phyloP scores from a whole-genome alignment of 2,113 vertebrate species.

The Benitochromis conjunctus region DNA sequence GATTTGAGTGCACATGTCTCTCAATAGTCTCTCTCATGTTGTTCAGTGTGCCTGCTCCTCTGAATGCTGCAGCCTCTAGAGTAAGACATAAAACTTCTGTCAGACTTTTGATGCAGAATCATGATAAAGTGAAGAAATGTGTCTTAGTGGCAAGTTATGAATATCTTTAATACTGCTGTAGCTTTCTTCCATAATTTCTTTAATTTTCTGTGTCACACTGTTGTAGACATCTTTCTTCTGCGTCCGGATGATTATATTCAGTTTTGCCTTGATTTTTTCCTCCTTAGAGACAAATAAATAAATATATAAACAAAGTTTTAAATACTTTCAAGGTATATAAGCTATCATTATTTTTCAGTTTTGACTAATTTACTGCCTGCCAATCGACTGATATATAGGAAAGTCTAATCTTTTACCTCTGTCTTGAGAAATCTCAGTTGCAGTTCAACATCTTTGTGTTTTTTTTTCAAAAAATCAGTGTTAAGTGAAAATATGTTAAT shows the following conservation, averaged over 20 bases:
- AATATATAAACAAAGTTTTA: background rate
- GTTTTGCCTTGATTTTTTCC: background rate
- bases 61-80: background rate
- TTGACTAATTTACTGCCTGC: background rate
- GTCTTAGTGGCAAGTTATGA: background rate
- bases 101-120: background rate
- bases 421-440: slow-evolving; percentile 9
- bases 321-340: no score
- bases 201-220: background rate
- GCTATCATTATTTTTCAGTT: background rate
- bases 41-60: background rate
- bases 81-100: background rate
- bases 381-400: background rate
- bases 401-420: background rate
- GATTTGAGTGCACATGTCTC: background rate
- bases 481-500: slow-evolving; percentile 14
- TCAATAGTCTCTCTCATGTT: background rate
- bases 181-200: background rate
- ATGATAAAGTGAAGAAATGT: background rate
- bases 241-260: background rate
- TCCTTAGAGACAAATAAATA: background rate
- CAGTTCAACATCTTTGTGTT: background rate
- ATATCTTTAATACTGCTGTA: slow-evolving; percentile 21
- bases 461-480: background rate
- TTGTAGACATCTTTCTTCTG: slow-evolving; percentile 34